Percentiles rank a stretch among this genome's conserved stretches.
Evolutionary conservation across 2,113 vertebrate species (phyloP).

Genomic region (Castor canadensis): DNA sequence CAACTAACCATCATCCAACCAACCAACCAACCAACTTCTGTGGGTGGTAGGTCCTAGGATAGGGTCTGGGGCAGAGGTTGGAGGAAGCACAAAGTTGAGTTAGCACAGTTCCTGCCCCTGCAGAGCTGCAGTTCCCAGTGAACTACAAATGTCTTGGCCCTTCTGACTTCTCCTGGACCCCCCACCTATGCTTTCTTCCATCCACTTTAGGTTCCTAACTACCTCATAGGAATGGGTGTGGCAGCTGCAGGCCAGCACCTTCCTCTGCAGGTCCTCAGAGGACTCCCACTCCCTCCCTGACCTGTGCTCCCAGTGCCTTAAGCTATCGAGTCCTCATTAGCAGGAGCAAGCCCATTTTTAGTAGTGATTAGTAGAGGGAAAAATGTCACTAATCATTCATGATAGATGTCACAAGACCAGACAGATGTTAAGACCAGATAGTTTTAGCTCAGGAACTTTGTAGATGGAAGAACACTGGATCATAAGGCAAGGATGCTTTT

Average conservation of each 20-base stretch:
- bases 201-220: neutral
- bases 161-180: neutral
- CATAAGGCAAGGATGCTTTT: neutral
- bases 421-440: constrained; percentile 42
- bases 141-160: neutral
- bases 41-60: neutral
- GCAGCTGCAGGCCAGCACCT: neutral
- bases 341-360: constrained; percentile 56
- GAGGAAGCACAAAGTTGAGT: neutral
- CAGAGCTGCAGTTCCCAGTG: too few relatives aligned
- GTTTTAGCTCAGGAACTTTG: neutral
- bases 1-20: neutral
- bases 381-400: constrained; percentile 33
- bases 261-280: too few relatives aligned
- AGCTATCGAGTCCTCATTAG: neutral
- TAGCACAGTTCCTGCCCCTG: neutral
- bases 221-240: rapidly evolving
- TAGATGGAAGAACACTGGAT: neutral
- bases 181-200: neutral
- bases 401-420: constrained; percentile 29
- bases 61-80: neutral
- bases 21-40: neutral
- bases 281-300: neutral
- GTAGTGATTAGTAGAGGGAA: constrained; percentile 42
- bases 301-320: neutral